Percentiles rank a stretch among this genome's conserved stretches.
phyloP scores from a whole-genome alignment of 2,797 vertebrate genomes.

The Acrocephalus scirpaceus region DNA sequence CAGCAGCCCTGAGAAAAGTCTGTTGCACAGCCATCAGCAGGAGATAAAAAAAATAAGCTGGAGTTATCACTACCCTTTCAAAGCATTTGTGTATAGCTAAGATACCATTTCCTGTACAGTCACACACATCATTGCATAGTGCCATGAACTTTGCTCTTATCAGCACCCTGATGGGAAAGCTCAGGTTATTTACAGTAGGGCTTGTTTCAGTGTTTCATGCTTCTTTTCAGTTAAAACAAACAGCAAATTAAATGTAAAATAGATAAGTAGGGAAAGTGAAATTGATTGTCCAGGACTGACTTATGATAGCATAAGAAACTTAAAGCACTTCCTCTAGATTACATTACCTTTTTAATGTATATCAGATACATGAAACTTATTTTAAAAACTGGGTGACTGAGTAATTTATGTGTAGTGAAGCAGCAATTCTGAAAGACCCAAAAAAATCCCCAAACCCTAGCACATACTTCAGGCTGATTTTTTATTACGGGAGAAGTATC shows the following conservation, averaged over 20 bases:
- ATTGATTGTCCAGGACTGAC: neutral
- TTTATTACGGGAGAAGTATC: neutral
- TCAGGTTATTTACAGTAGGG: neutral
- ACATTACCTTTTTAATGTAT: neutral
- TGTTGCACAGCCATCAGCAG: neutral
- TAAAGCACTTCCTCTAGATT: neutral
- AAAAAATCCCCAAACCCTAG: neutral
- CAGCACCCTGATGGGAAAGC: constrained; percentile 30
- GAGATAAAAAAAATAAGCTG: neutral
- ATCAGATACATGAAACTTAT: neutral
- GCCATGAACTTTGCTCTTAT: constrained; percentile 40
- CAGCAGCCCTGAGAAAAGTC: neutral
- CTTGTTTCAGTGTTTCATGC: neutral
- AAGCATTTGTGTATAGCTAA: constrained; percentile 19
- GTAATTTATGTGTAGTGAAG: neutral
- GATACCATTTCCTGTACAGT: constrained; percentile 32
- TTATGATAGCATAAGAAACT: neutral
- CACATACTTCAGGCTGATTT: neutral
- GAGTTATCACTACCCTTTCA: constrained; percentile 20
- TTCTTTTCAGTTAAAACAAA: constrained; percentile 53
- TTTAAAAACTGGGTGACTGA: neutral
- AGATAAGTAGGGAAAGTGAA: constrained; percentile 13
- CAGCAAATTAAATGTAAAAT: constrained; percentile 50
- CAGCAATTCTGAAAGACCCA: neutral
- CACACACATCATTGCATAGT: constrained; percentile 13